These are phyloP conservation scores for Neodontobutis hainanensis DNA, from an alignment of 2,113 vertebrate species.

Conservation along the genomic window DNA sequence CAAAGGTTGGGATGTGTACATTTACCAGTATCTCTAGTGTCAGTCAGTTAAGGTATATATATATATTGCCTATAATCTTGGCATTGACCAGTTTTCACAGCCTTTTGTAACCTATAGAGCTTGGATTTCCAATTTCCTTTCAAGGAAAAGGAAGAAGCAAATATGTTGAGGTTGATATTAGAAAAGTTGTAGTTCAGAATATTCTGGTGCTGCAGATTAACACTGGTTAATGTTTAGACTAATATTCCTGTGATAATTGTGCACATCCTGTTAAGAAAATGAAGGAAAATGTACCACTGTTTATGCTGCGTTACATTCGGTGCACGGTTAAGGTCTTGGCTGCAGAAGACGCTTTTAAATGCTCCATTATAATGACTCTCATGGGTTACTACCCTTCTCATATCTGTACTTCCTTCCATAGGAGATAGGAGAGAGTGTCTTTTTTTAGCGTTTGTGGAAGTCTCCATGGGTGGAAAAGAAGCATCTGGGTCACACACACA, in stretches of 20 bases:
- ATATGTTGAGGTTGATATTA: too few species aligned
- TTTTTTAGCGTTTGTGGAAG: conserved; percentile 65
- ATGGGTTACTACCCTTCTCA: conserved; percentile 31
- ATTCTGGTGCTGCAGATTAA: too few species aligned
- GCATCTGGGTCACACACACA: conserved; percentile 70
- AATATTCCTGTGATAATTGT: too few species aligned
- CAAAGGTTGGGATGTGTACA: too few species aligned
- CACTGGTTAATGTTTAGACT: too few species aligned
- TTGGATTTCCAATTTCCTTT: too few species aligned
- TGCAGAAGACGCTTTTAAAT: conserved; percentile 49
- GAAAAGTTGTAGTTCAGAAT: not conserved
- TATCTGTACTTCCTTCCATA: conserved; percentile 44
- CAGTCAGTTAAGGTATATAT: too few species aligned
- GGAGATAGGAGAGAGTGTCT: conserved; percentile 53
- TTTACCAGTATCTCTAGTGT: too few species aligned
- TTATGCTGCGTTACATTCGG: conserved; percentile 11
- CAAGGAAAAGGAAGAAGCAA: too few species aligned
- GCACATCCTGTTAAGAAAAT: not conserved
- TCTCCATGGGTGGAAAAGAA: conserved; percentile 62
- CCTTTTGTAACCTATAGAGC: too few species aligned
- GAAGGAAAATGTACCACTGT: conserved; percentile 24
- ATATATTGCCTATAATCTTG: too few species aligned
- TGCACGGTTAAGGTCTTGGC: conserved; percentile 33
- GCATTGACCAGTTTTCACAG: too few species aligned
- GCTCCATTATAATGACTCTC: conserved; percentile 62